Conservation (phyloP, 2,113 vertebrate species). For the Erinaceus europaeus region DNA sequence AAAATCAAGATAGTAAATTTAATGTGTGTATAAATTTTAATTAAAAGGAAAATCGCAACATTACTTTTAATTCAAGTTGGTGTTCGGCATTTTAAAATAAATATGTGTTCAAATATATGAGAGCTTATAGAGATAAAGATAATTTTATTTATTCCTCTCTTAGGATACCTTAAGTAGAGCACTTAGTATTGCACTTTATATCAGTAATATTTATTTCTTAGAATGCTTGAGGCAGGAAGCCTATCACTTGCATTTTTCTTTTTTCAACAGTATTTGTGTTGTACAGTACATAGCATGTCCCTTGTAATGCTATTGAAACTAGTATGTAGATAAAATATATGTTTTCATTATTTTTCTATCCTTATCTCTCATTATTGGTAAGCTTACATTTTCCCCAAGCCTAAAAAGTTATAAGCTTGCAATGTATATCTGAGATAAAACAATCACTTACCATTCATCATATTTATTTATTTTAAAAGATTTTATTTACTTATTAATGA, state of each 20-base stretch:
- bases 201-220: neutral
- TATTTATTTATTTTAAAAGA: neutral
- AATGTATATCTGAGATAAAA: neutral
- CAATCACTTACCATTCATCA: neutral
- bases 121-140: neutral
- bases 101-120: neutral
- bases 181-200: neutral
- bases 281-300: neutral
- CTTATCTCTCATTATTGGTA: neutral
- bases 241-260: neutral
- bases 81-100: neutral
- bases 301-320: neutral
- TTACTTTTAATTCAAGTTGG: conserved; percentile 3
- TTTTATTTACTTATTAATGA: too few relatives aligned
- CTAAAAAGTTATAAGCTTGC: neutral
- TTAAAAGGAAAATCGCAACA: neutral
- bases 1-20: neutral
- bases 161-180: neutral
- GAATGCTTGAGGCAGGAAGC: neutral
- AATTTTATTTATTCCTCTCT: conserved; percentile 12
- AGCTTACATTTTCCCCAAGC: neutral
- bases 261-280: neutral
- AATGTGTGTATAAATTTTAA: neutral
- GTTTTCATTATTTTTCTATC: neutral
- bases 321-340: neutral